Percentiles rank a stretch among this genome's conserved stretches.
Conservation (phyloP, 1,140 invertebrate species). For the Plutomurus gul region DNA sequence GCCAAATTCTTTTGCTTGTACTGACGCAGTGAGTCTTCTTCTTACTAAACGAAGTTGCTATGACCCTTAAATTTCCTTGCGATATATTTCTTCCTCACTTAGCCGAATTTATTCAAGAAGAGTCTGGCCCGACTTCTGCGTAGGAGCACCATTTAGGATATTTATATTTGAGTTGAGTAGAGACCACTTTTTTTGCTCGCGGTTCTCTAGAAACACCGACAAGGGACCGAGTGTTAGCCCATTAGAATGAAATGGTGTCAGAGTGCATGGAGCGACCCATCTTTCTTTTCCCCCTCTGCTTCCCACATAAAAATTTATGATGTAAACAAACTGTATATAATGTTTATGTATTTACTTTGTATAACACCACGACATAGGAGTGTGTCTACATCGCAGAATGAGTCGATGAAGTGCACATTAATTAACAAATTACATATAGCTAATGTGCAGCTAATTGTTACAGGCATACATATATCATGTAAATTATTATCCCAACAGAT, state of each 20-base stretch:
- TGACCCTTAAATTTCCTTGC: background rate
- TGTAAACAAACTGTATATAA: background rate
- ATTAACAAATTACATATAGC: too few species aligned
- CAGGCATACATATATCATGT: too few species aligned
- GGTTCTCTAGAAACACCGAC: background rate
- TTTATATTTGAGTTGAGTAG: conserved; percentile 10
- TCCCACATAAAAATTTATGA: too few species aligned
- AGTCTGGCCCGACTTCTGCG: background rate
- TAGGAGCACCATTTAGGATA: conserved; percentile 5
- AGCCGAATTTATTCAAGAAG: background rate
- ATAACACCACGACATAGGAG: too few species aligned
- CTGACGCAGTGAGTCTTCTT: background rate
- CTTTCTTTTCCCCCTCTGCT: background rate
- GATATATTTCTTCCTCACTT: background rate
- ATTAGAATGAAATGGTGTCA: conserved; percentile 19
- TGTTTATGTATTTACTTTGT: background rate
- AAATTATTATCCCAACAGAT: too few species aligned
- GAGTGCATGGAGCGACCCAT: conserved; percentile 10
- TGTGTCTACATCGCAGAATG: too few species aligned
- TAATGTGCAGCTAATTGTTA: too few species aligned
- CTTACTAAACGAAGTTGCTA: background rate
- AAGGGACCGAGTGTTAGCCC: background rate
- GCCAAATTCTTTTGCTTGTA: too few species aligned
- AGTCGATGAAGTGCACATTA: too few species aligned
- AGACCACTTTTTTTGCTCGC: conserved; percentile 1